Conservation (phyloP, 2,797 vertebrate species). For the Anolis apletophallus region DNA sequence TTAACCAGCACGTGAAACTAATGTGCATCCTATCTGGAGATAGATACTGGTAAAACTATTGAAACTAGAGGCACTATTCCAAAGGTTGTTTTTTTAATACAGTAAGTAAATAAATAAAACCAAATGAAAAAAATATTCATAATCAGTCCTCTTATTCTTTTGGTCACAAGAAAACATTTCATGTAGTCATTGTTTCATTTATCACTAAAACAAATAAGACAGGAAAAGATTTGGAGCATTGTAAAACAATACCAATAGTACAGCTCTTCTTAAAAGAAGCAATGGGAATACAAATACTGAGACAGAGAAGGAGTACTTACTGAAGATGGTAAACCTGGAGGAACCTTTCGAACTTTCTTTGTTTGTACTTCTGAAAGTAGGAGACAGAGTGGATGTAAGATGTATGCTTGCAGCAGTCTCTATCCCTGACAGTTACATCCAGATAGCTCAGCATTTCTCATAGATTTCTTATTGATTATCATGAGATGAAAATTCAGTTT, state of each 20-base stretch:
- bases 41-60: conserved; percentile 70
- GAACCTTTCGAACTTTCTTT: conserved; percentile 97
- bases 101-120: not conserved
- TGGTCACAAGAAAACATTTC: conserved; percentile 32
- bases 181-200: conserved; percentile 27
- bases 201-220: conserved; percentile 4
- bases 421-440: conserved; percentile 9
- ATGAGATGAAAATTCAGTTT: conserved; percentile 10
- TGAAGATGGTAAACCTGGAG: conserved; percentile 95
- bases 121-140: conserved; percentile 1
- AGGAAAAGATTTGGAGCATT: not conserved
- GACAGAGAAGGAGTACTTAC: conserved; percentile 83
- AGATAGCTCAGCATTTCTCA: not conserved
- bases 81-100: conserved; percentile 59
- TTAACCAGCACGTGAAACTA: conserved; percentile 72
- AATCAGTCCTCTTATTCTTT: conserved; percentile 18
- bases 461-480: not conserved
- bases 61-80: conserved; percentile 67
- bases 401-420: conserved; percentile 3
- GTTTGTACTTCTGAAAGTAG: conserved; percentile 89
- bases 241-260: not conserved
- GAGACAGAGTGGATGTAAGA: conserved; percentile 56
- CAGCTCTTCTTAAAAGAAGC: not conserved
- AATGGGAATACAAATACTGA: conserved; percentile 11
- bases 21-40: conserved; percentile 69